Evolutionary conservation across 2,797 vertebrate genomes (phyloP), one percentile per base, ranked within the genome.

Genomic region (Rhinoraja longicauda): DNA sequence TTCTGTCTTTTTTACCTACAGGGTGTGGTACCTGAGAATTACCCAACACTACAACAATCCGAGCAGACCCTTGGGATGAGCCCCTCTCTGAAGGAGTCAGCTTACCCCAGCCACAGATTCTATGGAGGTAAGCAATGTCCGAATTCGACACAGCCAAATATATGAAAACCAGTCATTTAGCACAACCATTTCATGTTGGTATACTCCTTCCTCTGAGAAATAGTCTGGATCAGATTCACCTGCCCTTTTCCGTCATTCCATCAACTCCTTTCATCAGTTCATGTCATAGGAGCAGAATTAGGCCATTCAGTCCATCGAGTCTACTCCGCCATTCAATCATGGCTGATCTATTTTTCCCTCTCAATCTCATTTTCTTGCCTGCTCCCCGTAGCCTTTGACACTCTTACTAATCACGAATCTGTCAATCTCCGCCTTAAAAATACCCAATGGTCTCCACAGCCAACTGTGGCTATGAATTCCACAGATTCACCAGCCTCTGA

Each of bases 1-100:
- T 36, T 67, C 77, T 84, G 67, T 86, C 88, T 45, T 17, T 21
- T 94, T 93, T 94, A 93, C 94, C 45, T 29, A 93, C 95, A 98
- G 98, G 98, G 98, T 19, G 96, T 98, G 78, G 98, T 98, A 95
- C 96, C 97, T 93, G 98, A 98, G 93, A 96, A 94, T 79, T 98
- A 97, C 93, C 97, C 98, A 93, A 95, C 98, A 93, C 95, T 98
- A 93, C 95, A 96, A 75, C 96, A 97, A 15, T 97, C 97, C n/a
- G n/a, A n/a, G n/a, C n/a, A n/a, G n/a, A n/a, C n/a, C 4, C 95
- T 98, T 93, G 98, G 97, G 96, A 95, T 94, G 72, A 97, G 97
- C 26, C 93, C 96, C 39, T 97, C 97, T 10, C n/a, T 93, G 93
- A 97, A 96, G 93, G 97, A 97, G 93, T 95, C 96, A 94, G 95